Evolutionary conservation across 2,113 vertebrate genomes (phyloP).

Genomic region (Quiscalus mexicanus): DNA sequence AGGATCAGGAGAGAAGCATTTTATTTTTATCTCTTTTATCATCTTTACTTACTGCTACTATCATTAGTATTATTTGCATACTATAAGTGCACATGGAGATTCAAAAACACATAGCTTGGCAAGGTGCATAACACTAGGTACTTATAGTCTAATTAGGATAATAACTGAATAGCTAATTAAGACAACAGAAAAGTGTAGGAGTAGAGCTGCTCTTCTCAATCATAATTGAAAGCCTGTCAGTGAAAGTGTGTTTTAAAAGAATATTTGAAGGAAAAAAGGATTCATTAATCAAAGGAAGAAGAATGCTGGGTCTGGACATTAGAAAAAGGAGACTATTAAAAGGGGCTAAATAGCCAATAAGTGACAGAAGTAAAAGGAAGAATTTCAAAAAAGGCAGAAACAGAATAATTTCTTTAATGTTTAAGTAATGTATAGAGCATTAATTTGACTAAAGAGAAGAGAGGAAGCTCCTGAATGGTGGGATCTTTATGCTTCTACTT

Average conservation of each 20-base stretch:
- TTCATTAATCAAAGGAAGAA: neutral
- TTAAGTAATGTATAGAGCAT: neutral
- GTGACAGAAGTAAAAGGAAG: neutral
- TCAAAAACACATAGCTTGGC: neutral
- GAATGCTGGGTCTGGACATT: neutral
- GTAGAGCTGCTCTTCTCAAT: neutral
- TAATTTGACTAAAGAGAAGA: neutral
- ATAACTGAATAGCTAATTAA: constrained; percentile 17
- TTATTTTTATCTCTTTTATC: neutral
- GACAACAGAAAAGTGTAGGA: neutral
- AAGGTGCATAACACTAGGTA: neutral
- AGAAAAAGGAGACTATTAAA: neutral
- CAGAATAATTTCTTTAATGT: neutral
- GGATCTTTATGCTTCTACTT: neutral
- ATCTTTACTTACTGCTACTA: neutral
- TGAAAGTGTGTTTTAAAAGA: neutral
- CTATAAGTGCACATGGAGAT: neutral
- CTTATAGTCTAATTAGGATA: neutral
- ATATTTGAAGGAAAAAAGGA: neutral
- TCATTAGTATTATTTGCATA: neutral
- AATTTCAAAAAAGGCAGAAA: neutral
- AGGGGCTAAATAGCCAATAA: neutral
- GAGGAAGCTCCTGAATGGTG: neutral
- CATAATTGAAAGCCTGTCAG: neutral
- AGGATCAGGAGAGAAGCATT: neutral